Evolutionary conservation across 30 jellyfish, hydroid and myxozoan species (phyloP).

Genomic region (Catostylus mosaicus): DNA sequence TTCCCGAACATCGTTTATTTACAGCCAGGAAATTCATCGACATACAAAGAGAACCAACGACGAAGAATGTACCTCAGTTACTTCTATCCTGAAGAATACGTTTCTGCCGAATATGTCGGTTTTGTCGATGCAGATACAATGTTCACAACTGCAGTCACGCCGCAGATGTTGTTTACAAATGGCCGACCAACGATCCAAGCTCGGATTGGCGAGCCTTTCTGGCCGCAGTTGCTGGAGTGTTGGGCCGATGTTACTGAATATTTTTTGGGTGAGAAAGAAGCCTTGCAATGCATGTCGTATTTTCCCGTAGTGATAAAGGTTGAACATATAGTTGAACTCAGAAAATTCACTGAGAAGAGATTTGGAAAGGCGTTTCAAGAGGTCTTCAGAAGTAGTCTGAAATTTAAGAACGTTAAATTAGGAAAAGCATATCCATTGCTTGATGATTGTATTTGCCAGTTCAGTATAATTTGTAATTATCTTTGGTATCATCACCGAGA

Average conservation of each 20-base stretch:
- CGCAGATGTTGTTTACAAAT: constrained; percentile 3
- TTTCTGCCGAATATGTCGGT: constrained; percentile 43
- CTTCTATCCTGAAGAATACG: no score
- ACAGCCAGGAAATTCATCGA: constrained; percentile 6
- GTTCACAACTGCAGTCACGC: constrained; percentile 53
- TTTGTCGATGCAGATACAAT: constrained; percentile 51
- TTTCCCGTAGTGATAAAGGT: constrained; percentile 34
- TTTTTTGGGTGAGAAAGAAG: constrained; percentile 3
- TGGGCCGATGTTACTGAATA: constrained; percentile 3
- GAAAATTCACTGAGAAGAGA: constrained; percentile 17
- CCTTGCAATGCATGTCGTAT: no score
- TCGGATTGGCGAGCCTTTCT: background rate
- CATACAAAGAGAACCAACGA: constrained; percentile 4
- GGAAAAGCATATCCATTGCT: background rate
- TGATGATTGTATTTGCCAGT: background rate
- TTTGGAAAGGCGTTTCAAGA: constrained; percentile 12
- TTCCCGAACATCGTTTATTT: constrained; percentile 25
- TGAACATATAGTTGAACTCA: constrained; percentile 30
- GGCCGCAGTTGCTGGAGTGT: background rate
- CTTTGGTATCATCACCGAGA: constrained; percentile 35
- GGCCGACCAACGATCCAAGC: background rate
- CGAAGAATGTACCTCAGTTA: constrained; percentile 32
- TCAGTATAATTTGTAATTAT: constrained; percentile 46
- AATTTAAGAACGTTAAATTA: background rate
- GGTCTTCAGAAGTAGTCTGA: constrained; percentile 28